Base-by-base conservation (phyloP, 2,113 vertebrate genomes). In the Sceloporus undulatus region DNA sequence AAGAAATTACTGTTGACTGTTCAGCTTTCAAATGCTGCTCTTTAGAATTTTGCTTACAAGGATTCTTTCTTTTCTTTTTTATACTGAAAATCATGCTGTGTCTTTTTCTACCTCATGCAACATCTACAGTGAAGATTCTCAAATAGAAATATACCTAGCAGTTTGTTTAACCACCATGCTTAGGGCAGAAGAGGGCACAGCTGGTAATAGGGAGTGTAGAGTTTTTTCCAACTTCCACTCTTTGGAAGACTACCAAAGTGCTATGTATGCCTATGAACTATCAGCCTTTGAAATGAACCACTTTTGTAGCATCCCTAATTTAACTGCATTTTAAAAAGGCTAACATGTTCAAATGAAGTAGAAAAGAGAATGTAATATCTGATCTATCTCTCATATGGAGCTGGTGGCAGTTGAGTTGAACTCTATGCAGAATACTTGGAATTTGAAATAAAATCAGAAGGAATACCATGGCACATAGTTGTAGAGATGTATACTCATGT, bases 241-340 rank as follows among this genome's bases (percentile, higher is more conserved):
- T 86, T 88, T 62, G 48, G 48, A 91, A 82, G 52, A 21, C 11
- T 84, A 25, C 21, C 59, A 0, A 87, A 87, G 75, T 85, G 65
- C 68, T 87, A 81, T 88, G 62, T 82, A 88, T 85, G 66, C 73
- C 1, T 90, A 70, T 79, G 75, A 86, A 79, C 75, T 40, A 68
- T 54, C 59, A 34, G 62, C 13, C 54, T 48, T 48, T 88, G 81
- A 79, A 77, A 56, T 85, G 29, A n/a, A 1, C 52, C 2, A 0
- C 71, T 88, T 88, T 73, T 78, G 77, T 70, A 79, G 85, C 9
- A 84, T 52, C 38, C 59, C 73, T 27, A 82, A 27, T 86, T 16
- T 65, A 54, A 40, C 0, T 0, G 78, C 27, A 42, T 66, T 87
- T 70, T 79, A 74, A 29, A 73, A 54, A 40, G n/a, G 90, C 27